phyloP scores from a whole-genome alignment of 2,797 vertebrate species.

The Crocodylus rhombifer region DNA sequence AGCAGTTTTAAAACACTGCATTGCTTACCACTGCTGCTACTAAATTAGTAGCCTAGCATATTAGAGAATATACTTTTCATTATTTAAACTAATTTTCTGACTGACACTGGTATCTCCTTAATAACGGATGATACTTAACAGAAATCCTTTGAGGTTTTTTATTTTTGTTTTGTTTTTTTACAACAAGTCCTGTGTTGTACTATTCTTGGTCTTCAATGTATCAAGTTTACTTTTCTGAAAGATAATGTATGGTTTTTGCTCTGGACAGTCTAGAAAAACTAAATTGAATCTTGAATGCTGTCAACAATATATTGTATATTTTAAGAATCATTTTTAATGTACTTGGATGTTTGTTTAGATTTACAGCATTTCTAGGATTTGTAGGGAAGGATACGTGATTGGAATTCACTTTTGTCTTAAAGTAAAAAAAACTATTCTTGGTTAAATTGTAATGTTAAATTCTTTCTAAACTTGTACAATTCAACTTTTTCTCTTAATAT shows the following conservation, averaged over 20 bases:
- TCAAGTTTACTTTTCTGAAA: not conserved
- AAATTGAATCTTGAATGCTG: not conserved
- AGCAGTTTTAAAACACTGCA: not conserved
- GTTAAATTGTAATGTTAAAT: not conserved
- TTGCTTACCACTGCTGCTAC: not conserved
- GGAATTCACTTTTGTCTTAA: not conserved
- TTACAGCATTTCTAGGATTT: not conserved
- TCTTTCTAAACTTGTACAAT: not conserved
- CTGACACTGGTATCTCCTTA: not conserved
- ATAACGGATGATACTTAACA: not conserved
- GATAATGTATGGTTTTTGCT: not conserved
- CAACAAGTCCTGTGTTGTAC: not conserved
- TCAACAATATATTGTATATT: not conserved
- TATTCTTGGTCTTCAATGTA: not conserved
- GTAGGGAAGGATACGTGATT: too few relatives aligned
- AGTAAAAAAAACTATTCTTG: not conserved
- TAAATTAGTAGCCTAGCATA: not conserved
- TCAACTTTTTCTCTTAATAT: slow-evolving; percentile 7
- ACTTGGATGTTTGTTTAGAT: not conserved
- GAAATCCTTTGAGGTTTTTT: not conserved
- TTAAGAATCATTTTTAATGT: not conserved
- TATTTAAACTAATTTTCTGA: not conserved
- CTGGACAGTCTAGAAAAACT: not conserved
- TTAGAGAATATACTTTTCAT: not conserved
- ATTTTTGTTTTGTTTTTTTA: not conserved